phyloP scores from a whole-genome alignment of 2,797 vertebrate genomes.

The Leuciscus waleckii region DNA sequence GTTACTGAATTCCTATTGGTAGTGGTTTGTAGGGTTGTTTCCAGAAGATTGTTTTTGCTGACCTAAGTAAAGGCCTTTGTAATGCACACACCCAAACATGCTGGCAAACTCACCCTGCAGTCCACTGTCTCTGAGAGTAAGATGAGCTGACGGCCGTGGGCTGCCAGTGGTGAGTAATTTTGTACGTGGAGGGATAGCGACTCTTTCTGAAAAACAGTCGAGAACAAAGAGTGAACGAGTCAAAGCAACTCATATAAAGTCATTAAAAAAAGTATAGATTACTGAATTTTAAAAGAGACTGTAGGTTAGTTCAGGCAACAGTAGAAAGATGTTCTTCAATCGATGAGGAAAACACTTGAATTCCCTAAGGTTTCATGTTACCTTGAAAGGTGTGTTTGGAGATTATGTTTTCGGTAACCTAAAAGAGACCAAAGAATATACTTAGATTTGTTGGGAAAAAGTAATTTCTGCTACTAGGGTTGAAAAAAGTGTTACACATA shows the following conservation, averaged over 20 bases:
- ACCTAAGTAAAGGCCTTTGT: not conserved
- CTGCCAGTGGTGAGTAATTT: conserved; percentile 70
- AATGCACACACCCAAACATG: conserved; percentile 34
- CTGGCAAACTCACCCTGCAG: conserved; percentile 70
- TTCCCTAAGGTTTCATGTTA: conserved; percentile 59
- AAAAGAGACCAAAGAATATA: conserved; percentile 37
- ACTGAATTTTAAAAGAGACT: not conserved
- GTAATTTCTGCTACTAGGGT: conserved; percentile 20
- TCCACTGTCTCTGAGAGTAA: conserved; percentile 79
- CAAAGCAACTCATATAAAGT: not conserved
- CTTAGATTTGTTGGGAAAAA: conserved; percentile 12
- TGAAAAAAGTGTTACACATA: conserved; percentile 17
- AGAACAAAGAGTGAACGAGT: not conserved
- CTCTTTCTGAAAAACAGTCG: conserved; percentile 67
- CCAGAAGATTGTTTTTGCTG: not conserved
- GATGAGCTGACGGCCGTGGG: conserved; percentile 83
- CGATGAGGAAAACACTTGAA: conserved; percentile 4
- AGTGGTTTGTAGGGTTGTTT: conserved; percentile 11
- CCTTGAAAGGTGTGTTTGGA: conserved; percentile 80
- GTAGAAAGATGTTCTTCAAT: not conserved
- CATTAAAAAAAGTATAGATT: not conserved
- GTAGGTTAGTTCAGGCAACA: not conserved
- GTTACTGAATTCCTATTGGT: conserved; percentile 12
- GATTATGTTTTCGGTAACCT: conserved; percentile 85
- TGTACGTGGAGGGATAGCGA: conserved; percentile 73